A percentile compares a stretch with the other conserved stretches of the same genome.
Evolutionary conservation across 2,888 invertebrate species (phyloP).

Genomic region (Lasius fuliginosus): DNA sequence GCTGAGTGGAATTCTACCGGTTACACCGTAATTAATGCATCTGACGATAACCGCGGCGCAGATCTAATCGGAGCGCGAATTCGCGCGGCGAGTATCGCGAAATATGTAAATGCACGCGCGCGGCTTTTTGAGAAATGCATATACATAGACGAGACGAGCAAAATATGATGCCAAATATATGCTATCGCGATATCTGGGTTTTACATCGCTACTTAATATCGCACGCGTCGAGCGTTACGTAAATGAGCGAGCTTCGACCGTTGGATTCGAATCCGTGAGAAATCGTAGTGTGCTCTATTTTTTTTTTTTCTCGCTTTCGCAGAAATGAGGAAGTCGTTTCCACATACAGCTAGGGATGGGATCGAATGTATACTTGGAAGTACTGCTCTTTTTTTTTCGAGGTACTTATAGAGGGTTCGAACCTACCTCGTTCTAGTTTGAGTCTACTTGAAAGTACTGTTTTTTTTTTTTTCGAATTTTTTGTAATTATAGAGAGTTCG

Average conservation of each 20-base stretch:
- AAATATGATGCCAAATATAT: not conserved
- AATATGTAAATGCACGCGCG: constrained; percentile 35
- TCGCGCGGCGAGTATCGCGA: constrained; percentile 49
- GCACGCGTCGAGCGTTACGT: not conserved
- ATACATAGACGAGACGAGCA: not conserved
- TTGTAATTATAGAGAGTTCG: no score
- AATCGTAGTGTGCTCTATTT: not conserved
- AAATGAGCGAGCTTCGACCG: not conserved
- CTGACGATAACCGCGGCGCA: constrained; percentile 59
- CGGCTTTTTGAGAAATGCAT: no score
- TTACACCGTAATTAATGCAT: constrained; percentile 68
- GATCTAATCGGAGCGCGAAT: constrained; percentile 63
- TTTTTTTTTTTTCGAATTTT: no score
- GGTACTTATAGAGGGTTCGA: no score
- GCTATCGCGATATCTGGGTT: no score
- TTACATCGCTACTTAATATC: no score
- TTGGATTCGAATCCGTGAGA: constrained; percentile 2
- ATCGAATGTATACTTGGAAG: no score
- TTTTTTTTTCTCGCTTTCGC: not conserved
- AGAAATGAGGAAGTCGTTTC: not conserved
- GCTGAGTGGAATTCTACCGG: constrained; percentile 49
- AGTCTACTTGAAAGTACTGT: no score
- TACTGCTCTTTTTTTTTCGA: no score
- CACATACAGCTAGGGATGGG: not conserved
- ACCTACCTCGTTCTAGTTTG: no score